Evolutionary conservation across 2,888 invertebrate genomes (phyloP).

Genomic region (Gortyna flavago): DNA sequence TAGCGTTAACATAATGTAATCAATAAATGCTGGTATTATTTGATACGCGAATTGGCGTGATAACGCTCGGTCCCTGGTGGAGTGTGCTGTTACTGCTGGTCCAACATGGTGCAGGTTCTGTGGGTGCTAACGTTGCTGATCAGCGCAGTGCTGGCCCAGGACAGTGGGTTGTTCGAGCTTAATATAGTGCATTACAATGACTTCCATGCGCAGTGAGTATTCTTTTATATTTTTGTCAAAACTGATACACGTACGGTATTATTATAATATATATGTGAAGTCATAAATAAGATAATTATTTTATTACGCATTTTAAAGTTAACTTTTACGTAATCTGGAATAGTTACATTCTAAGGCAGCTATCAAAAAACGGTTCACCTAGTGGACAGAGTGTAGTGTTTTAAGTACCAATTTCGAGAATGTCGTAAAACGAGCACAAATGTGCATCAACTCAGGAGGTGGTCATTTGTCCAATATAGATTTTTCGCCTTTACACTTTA

Average conservation of each 20-base stretch:
- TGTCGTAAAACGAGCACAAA: no score
- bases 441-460: neutral
- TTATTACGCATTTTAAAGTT: no score
- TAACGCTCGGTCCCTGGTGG: neutral
- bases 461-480: neutral
- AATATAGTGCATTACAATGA: slow-evolving; percentile 90
- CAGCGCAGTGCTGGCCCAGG: slow-evolving; percentile 68
- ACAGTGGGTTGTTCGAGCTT: slow-evolving; percentile 77
- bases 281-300: no score
- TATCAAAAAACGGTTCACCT: no score
- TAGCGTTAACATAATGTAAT: slow-evolving; percentile 38
- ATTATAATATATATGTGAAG: no score
- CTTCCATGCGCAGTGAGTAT: slow-evolving; percentile 90
- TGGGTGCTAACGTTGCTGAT: slow-evolving; percentile 65
- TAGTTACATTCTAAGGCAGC: no score
- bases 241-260: no score
- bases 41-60: slow-evolving; percentile 38
- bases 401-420: no score
- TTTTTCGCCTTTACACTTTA: neutral
- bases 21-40: slow-evolving; percentile 40
- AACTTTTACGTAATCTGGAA: no score
- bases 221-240: neutral
- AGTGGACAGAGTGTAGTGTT: no score
- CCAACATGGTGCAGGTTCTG: slow-evolving; percentile 64
- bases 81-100: slow-evolving; percentile 5